Evolutionary conservation across 2,797 vertebrate species (phyloP).

Genomic region (Paguma larvata): DNA sequence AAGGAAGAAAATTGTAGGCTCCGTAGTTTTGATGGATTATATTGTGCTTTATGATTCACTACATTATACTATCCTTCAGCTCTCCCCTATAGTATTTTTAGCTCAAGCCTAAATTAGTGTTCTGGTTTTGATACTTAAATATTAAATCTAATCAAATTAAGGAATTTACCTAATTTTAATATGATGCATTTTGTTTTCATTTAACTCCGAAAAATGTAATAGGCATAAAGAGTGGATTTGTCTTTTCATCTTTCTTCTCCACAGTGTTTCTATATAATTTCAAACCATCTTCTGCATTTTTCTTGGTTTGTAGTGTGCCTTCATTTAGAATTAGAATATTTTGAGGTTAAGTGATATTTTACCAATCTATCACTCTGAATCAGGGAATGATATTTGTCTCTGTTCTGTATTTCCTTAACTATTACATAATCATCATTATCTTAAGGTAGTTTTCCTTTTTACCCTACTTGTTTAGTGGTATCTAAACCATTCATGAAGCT

Average conservation of each 20-base stretch:
- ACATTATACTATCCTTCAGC: slow-evolving; percentile 63
- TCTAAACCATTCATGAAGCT: neutral
- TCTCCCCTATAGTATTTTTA: slow-evolving; percentile 63
- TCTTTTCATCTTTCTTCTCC: slow-evolving; percentile 46
- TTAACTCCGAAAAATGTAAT: neutral
- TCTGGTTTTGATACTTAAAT: slow-evolving; percentile 66
- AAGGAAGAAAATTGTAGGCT: slow-evolving; percentile 60
- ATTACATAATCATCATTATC: neutral
- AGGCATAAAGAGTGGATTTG: neutral
- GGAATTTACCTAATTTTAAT: slow-evolving; percentile 52
- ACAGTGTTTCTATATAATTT: neutral
- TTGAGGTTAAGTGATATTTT: neutral
- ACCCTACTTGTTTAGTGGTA: neutral
- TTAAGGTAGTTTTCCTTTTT: neutral
- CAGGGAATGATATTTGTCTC: neutral
- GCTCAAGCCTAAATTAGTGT: slow-evolving; percentile 49
- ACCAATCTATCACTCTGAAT: neutral
- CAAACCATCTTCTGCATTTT: neutral
- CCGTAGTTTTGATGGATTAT: slow-evolving; percentile 74
- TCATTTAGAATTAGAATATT: neutral
- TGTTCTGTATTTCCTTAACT: neutral
- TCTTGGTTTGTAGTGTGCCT: neutral
- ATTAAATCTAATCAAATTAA: slow-evolving; percentile 70
- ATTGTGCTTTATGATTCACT: slow-evolving; percentile 33
- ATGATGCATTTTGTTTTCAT: slow-evolving; percentile 53